These are phyloP conservation scores for Bolborhynchus lineola DNA, from an alignment of 2,113 vertebrate species.

Conservation along the genomic window DNA sequence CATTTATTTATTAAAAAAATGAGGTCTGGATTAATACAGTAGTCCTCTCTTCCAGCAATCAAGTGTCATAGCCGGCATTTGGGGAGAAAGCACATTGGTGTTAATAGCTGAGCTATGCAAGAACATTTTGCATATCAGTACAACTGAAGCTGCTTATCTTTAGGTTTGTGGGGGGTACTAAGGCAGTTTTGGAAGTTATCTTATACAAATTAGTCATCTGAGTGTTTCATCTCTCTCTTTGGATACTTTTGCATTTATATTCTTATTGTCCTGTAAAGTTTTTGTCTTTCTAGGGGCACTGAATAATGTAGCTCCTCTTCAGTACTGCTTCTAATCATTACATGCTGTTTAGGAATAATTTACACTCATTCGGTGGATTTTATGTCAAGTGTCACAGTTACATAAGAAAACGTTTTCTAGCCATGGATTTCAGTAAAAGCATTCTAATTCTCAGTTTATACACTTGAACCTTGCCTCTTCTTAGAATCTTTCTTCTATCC, in stretches of 20 bases:
- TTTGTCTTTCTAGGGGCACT: not conserved
- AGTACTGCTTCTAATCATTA: not conserved
- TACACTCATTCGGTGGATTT: not conserved
- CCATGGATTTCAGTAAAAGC: not conserved
- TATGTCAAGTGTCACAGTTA: not conserved
- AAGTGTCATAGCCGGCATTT: not conserved
- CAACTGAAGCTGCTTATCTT: not conserved
- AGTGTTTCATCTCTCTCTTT: not conserved
- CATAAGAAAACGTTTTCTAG: not conserved
- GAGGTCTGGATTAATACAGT: not conserved
- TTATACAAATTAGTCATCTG: not conserved
- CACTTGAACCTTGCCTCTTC: not conserved
- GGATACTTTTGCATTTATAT: not conserved
- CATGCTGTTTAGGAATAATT: not conserved
- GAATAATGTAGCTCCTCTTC: not conserved
- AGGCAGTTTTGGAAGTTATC: not conserved
- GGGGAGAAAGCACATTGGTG: not conserved
- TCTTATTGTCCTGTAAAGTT: not conserved
- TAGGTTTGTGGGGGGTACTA: not conserved
- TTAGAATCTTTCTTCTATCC: not conserved
- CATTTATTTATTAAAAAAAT: not conserved
- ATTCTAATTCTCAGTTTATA: not conserved
- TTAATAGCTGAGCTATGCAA: not conserved
- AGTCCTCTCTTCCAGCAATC: not conserved
- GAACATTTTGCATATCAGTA: not conserved